Evolutionary conservation across 2,888 invertebrate species (phyloP), one percentile per base, ranked within the genome.

Genomic region (Netelia inedita): DNA sequence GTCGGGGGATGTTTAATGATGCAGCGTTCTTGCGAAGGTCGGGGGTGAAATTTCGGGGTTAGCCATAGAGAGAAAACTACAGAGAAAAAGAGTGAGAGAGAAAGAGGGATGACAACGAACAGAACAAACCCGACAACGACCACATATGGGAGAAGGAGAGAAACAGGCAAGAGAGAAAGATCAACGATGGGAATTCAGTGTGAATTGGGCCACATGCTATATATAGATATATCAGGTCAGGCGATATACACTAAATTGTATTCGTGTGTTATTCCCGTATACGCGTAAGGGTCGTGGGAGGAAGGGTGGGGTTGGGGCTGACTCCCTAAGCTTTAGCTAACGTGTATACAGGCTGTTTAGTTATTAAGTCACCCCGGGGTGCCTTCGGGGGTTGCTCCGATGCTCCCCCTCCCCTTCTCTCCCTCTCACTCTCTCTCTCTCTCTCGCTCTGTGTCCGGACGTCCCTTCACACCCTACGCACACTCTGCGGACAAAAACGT

Each of bases 291-390:
- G 83, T 68, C 50, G 23, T 66, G 5, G 14, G 69, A 65, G 35
- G 41, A 41, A 23, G 35, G 61, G 16, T 35, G 35, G n/a, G 72
- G 65, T 81, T 35, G 35, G 11, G 57, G 72, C 57, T 81, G 79
- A 85, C 83, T 76, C 83, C 79, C 85, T 82, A 81, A 79, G 81
- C 72, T 74, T 66, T 57, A 65, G 79, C 66, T 79, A 79, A 82
- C 83, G 79, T 80, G 87, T 86, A 83, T 86, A 86, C 82, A 79
- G 85, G 82, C 87, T 92, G 92, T 92, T 92, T 90, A 90, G 92
- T 91, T 93, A 92, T 92, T 92, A 91, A 93, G 91, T 91, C 92
- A 90, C 91, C 90, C 91, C 85, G 88, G 85, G 88, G 88, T 87
- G 88, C 65, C 87, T 83, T 50, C 61, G 50, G 85, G 88, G 87